Base-by-base conservation (phyloP, 2,113 vertebrate species). In the Corythornis cristatus region DNA sequence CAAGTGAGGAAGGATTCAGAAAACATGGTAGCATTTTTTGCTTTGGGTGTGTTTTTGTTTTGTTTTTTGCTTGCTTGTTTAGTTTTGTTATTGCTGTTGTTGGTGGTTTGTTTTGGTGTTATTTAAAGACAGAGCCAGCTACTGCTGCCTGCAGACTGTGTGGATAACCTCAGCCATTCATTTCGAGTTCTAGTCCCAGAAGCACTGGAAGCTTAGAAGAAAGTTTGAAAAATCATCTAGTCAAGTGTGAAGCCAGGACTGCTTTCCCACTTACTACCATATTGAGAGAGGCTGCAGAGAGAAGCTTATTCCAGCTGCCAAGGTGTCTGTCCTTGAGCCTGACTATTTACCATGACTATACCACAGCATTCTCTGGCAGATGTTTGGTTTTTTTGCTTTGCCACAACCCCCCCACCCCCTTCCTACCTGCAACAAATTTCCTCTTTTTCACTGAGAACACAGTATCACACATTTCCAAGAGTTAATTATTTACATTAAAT, bases 401-500 rank as follows among this genome's bases (percentile, higher is more conserved):
- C 37, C 37, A 37, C 37, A 37, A 37, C 37, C 37, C 37, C 9
- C 10, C 35, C 10, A n/a, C 13, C 19, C 53, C 28, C 83, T 40
- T 64, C 53, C 67, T 43, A 62, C 10, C 42, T 72, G 31, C 85
- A 72, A 35, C 37, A 74, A 60, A 28, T 21, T 56, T 57, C 74
- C 50, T 76, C 46, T 77, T 74, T 65, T 71, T 43, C 70, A 43
- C 25, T 57, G 64, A 68, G 62, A 82, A 65, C 61, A 64, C 45
- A 50, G 35, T 12, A 79, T 64, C 72, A 53, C 26, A 31, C 7
- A 4, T 51, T 93, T 93, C 67, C 73, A 65, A 37, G 61, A 85
- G 85, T 79, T 73, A 95, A 94, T 91, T 78, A 86, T 95, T 93
- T 45, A 37, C 57, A 62, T 42, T 84, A 67, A 91, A 74, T 48